Conservation (phyloP, 2,888 invertebrate genomes). For the Drosophila atroscutellata region DNA sequence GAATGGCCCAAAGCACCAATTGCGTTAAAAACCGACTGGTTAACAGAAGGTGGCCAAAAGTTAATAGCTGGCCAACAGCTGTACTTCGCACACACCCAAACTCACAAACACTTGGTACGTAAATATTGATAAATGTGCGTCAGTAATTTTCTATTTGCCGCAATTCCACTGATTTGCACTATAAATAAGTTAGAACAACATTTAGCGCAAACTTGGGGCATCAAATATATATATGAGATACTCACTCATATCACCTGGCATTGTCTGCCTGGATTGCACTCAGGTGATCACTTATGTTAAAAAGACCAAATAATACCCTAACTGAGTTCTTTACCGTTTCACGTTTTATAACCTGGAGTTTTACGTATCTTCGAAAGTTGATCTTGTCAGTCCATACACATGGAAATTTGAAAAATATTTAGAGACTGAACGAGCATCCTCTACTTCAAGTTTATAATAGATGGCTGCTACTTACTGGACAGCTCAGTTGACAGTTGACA, state of each 20-base stretch:
- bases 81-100: slow-evolving; percentile 17
- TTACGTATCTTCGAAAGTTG: background rate
- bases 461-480: slow-evolving; percentile 28
- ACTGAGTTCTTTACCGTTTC: background rate
- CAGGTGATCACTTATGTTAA: background rate
- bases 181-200: slow-evolving; percentile 5
- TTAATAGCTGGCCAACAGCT: slow-evolving; percentile 52
- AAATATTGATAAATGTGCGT: slow-evolving; percentile 60
- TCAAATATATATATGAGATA: background rate
- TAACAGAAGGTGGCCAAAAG: slow-evolving; percentile 42
- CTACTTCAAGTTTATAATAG: slow-evolving; percentile 30
- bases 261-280: background rate
- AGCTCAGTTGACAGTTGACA: slow-evolving; percentile 54
- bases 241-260: background rate
- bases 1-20: slow-evolving; percentile 49
- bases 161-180: slow-evolving; percentile 20
- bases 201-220: background rate
- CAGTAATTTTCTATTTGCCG: slow-evolving; percentile 48
- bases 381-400: background rate
- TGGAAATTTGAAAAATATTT: background rate
- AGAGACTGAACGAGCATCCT: background rate
- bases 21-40: slow-evolving; percentile 9
- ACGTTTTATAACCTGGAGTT: background rate
- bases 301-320: background rate
- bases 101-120: slow-evolving; percentile 26